Base-by-base conservation (phyloP, 2,113 vertebrate species). In the Natator depressus region DNA sequence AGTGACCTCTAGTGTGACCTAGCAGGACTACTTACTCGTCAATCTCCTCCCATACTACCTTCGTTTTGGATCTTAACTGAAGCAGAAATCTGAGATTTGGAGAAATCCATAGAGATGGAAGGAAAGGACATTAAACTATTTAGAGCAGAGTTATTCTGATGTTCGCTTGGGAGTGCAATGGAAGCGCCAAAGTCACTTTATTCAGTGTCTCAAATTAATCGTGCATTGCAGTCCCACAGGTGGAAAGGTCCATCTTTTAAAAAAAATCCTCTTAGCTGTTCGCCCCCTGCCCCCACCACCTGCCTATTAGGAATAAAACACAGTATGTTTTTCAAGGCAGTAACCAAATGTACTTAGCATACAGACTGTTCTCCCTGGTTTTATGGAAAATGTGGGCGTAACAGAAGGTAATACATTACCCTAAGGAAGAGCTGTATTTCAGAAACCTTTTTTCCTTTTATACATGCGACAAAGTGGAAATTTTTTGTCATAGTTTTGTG, bases 171-270 rank as follows among this genome's bases (percentile, higher is more conserved):
- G 19, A 35, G 1, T 0, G 55, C 27, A 3, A 75, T 11, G 84
- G 69, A 14, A 62, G 47, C 5, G 81, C 65, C 92, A 92, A 78
- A 78, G 78, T 96, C 93, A 75, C 87, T 85, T 89, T 91, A 87
- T 90, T 76, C 91, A 38, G 79, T 78, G 62, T 90, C 54, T 85
- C 91, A 51, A 76, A 53, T 94, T 95, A 94, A 95, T 95, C 80
- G 93, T 46, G 31, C 55, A 35, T 90, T 95, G 92, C 62, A 86
- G 90, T 72, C 85, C 47, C 42, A 4, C 1, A 27, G 95, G 87
- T 88, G 42, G 85, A 95, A 96, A 96, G 81, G 86, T 88, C 93
- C 14, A 75, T 49, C 19, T 19, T 95, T 84, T 62, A 35, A 31
- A 24, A 91, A 24, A 24, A 91, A 24, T 49, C 80, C 88, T 57